Evolutionary conservation across 2,113 vertebrate genomes (phyloP).

Genomic region (Caranx melampygus): DNA sequence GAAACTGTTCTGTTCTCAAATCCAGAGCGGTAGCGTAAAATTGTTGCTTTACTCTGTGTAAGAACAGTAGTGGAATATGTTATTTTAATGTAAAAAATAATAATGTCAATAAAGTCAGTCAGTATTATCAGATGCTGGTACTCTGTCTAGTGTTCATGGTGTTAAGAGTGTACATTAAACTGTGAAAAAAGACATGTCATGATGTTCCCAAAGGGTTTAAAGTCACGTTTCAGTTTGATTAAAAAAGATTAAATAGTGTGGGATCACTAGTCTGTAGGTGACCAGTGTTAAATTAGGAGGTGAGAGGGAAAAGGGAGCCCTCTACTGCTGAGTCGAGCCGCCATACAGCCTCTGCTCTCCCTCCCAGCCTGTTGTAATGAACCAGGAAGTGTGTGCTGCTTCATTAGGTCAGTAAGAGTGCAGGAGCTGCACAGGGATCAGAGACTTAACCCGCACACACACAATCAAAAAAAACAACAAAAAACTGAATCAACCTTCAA

Average conservation of each 20-base stretch:
- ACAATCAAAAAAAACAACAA: no score
- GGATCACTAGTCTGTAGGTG: constrained; percentile 7
- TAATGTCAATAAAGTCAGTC: not conserved
- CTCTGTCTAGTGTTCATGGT: not conserved
- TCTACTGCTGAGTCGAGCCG: constrained; percentile 52
- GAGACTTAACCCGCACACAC: not conserved
- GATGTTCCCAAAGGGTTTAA: not conserved
- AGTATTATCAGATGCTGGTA: not conserved
- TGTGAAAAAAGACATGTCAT: not conserved
- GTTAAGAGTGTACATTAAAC: not conserved
- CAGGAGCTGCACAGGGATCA: not conserved
- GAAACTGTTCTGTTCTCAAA: constrained; percentile 46
- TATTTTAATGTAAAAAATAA: not conserved
- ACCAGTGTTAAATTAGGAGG: constrained; percentile 17
- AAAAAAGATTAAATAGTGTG: not conserved
- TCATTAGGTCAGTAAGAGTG: constrained; percentile 17
- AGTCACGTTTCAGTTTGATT: not conserved
- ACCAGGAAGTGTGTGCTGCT: constrained; percentile 33
- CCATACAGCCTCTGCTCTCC: not conserved
- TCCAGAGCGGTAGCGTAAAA: constrained; percentile 19
- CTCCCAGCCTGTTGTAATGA: constrained; percentile 10
- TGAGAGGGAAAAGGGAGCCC: constrained; percentile 50
- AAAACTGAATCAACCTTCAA: not conserved
- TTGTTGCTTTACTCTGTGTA: not conserved
- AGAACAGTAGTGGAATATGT: not conserved